These are phyloP conservation scores for Mustela lutreola DNA, from an alignment of 2,113 vertebrate genomes.

Conservation along the genomic window DNA sequence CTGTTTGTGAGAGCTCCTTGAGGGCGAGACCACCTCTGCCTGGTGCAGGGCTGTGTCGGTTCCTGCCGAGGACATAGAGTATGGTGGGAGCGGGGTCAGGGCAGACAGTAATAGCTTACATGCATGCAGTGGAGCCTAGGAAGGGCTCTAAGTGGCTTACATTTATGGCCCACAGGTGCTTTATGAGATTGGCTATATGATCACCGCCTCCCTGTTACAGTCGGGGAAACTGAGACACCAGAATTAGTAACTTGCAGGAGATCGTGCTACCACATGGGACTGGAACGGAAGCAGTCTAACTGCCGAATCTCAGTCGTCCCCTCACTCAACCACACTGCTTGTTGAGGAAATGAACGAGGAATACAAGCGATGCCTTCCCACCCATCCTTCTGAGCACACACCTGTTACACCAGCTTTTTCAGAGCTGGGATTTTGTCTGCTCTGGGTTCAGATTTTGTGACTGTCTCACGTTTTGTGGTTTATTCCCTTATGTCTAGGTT, in stretches of 20 bases:
- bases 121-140: background rate
- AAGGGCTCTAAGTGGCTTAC: background rate
- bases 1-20: background rate
- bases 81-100: too few relatives aligned
- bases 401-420: background rate
- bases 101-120: background rate
- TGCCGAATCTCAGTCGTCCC: background rate
- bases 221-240: background rate
- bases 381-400: rapidly evolving
- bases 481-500: background rate
- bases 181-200: background rate
- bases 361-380: too few relatives aligned
- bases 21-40: background rate
- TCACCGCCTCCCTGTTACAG: background rate
- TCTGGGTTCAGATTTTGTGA: background rate
- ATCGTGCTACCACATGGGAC: background rate
- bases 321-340: background rate
- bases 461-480: background rate
- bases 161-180: background rate
- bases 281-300: background rate
- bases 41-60: background rate
- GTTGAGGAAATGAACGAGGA: background rate
- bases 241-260: background rate
- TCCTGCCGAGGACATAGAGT: background rate
- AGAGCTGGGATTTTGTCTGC: background rate